These are phyloP conservation scores for Nasonovia ribisnigri DNA, from an alignment of 2,888 invertebrate genomes.

Conservation along the genomic window DNA sequence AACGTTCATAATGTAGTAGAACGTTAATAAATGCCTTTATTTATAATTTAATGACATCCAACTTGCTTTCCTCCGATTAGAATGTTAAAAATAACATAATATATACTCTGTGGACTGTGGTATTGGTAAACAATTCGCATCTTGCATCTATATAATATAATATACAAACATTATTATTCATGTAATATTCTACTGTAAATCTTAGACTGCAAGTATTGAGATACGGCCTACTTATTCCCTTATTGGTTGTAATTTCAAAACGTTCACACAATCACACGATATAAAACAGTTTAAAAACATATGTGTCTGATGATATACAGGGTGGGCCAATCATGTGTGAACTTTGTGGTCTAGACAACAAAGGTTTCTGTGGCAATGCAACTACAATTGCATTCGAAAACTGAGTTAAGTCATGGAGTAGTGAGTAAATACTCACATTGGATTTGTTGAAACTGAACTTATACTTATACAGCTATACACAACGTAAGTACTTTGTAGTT, in stretches of 20 bases:
- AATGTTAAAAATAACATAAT: slow-evolving; percentile 25
- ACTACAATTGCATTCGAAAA: no score
- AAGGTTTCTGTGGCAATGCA: no score
- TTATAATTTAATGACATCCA: slow-evolving; percentile 43
- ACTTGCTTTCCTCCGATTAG: slow-evolving; percentile 46
- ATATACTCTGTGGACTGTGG: not conserved
- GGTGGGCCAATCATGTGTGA: no score
- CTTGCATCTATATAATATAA: not conserved
- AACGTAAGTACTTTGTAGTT: no score
- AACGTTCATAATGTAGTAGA: not conserved
- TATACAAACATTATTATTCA: slow-evolving; percentile 29
- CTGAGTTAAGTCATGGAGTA: no score
- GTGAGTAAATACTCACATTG: no score
- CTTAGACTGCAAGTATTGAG: not conserved
- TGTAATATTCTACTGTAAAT: slow-evolving; percentile 20
- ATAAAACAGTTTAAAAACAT: not conserved
- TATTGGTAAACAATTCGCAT: no score
- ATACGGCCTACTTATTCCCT: slow-evolving; percentile 52
- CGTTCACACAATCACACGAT: not conserved
- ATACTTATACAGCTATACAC: no score
- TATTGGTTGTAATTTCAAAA: not conserved
- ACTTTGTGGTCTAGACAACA: no score
- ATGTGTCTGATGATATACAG: not conserved
- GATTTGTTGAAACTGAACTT: no score
- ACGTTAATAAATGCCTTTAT: slow-evolving; percentile 36